A percentile compares a stretch with the other conserved stretches of the same genome.
These are phyloP conservation scores for Heliocidaris tuberculata DNA, from an alignment of 35 echinoderm and acorn worm genomes.

Conservation along the genomic window DNA sequence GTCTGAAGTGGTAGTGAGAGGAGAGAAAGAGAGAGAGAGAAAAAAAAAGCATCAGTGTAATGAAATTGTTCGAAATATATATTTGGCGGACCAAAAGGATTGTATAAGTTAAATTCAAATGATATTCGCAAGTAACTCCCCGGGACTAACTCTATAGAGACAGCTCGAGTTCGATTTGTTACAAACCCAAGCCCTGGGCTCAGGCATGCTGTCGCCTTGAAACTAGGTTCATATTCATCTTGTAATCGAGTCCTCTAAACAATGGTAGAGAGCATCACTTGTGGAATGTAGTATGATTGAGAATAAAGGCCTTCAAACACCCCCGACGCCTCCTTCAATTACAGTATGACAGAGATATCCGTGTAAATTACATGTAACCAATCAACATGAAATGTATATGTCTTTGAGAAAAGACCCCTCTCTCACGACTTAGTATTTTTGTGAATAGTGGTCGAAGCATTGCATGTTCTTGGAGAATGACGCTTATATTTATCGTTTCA, in stretches of 20 bases:
- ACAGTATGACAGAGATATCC: neutral
- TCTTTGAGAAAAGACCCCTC: neutral
- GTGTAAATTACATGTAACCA: neutral
- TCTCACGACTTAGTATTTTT: too few relatives aligned
- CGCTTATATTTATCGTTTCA: too few relatives aligned
- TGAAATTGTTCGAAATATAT: neutral
- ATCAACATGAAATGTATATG: neutral
- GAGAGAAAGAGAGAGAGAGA: neutral
- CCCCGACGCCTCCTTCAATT: neutral
- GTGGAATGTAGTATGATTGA: neutral
- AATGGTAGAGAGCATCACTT: neutral
- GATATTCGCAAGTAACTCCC: neutral
- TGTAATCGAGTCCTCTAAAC: constrained; percentile 3
- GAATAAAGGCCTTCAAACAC: neutral
- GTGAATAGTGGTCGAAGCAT: too few relatives aligned
- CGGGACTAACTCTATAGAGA: neutral
- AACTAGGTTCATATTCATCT: neutral
- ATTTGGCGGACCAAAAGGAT: neutral
- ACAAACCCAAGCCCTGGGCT: neutral
- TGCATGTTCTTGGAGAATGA: too few relatives aligned
- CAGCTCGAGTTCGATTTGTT: neutral
- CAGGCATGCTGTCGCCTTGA: neutral
- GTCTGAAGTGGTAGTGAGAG: too few relatives aligned
- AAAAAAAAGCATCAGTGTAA: neutral
- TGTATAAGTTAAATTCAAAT: neutral